Evolutionary conservation across 2,888 invertebrate genomes (phyloP), one percentile per base, ranked within the genome.

Genomic region (Heliconius charithonia): DNA sequence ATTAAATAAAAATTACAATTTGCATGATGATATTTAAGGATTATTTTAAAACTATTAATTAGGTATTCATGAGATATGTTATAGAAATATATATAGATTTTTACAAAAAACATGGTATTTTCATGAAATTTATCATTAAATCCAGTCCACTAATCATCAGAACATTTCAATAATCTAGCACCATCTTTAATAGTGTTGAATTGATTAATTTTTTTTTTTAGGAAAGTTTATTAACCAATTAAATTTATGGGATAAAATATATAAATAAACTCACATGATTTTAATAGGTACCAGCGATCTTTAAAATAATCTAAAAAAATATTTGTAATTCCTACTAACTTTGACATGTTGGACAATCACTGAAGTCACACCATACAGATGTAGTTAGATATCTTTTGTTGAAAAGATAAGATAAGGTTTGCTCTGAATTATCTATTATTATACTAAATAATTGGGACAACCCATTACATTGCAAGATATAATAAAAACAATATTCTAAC

Each of bases 211-310:
- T 12, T 13, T 45, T n/a, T n/a, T n/a, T n/a, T n/a, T n/a, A n/a
- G n/a, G n/a, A n/a, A n/a, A n/a, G n/a, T n/a, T n/a, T n/a, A n/a
- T n/a, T n/a, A n/a, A n/a, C n/a, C n/a, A n/a, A n/a, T n/a, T n/a
- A n/a, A n/a, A n/a, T 22, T 59, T 22, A 9, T 22, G 22, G 22
- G 3, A n/a, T 7, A n/a, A 7, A 4, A 59, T 22, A 65, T 7
- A 32, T 32, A 12, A 37, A 37, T 22, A n/a, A 76, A 93, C 94
- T 94, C 81, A 94, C 94, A 94, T 87, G 90, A 89, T 83, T 93
- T 93, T 56, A 94, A 83, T 75, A 80, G 88, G 77, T 89, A 91
- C 93, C 93, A 94, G 79, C 90, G 88, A 82, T 91, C 88, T 81
- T 88, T 89, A 4, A 93, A 80, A 3, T 85, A 82, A 79, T 90